Evolutionary conservation across 2,113 vertebrate genomes (phyloP).

Genomic region (Oceanites oceanicus): DNA sequence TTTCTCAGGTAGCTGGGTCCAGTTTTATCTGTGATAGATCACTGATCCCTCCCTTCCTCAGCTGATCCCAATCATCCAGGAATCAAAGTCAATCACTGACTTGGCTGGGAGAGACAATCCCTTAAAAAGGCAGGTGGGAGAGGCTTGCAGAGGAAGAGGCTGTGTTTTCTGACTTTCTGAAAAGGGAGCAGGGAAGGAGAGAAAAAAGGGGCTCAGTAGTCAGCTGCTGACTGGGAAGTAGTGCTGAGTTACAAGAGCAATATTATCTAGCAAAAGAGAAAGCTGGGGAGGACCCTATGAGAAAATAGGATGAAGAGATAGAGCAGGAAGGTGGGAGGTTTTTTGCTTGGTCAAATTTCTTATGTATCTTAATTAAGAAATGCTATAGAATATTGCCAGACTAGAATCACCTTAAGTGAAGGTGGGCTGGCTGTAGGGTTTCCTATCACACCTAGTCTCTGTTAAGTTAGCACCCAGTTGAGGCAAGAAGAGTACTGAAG

Average conservation of each 20-base stretch:
- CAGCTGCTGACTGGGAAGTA: accelerated
- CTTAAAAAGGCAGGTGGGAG: neutral
- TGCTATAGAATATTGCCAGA: accelerated
- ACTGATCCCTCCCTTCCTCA: neutral
- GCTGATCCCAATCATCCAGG: neutral
- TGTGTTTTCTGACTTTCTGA: accelerated
- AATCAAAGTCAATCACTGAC: neutral
- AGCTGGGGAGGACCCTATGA: accelerated
- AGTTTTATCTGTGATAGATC: neutral
- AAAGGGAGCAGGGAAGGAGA: accelerated
- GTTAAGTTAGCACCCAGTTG: neutral
- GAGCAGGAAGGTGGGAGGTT: accelerated
- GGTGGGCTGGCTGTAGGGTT: neutral
- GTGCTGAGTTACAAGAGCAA: neutral
- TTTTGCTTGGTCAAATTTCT: neutral
- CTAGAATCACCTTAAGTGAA: neutral
- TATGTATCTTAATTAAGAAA: neutral
- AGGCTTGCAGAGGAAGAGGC: accelerated
- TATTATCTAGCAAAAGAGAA: accelerated
- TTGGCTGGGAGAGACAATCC: neutral
- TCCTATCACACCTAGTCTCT: accelerated
- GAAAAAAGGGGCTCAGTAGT: neutral
- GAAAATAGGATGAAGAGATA: neutral
- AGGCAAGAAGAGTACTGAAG: neutral
- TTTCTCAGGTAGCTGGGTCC: accelerated